A percentile compares a stretch with the other conserved stretches of the same genome.
These are phyloP conservation scores for Dipus sagitta DNA, from an alignment of 2,797 vertebrate genomes.

Conservation along the genomic window DNA sequence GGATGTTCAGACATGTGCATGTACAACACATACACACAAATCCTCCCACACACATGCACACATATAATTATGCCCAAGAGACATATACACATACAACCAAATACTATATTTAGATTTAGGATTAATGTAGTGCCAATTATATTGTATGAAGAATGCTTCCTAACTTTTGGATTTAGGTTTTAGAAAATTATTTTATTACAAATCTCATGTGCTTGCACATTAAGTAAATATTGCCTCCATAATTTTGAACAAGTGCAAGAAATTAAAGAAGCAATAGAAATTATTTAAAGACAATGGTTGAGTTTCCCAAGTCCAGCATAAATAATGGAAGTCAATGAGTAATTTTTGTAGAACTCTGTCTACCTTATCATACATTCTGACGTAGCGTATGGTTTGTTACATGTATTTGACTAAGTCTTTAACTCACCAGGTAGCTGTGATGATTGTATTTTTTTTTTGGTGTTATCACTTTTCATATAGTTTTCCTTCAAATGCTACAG, in stretches of 20 bases:
- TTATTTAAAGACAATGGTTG: neutral
- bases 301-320: neutral
- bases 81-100: too few relatives aligned
- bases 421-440: neutral
- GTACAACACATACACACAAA: too few relatives aligned
- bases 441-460: neutral
- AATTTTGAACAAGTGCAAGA: neutral
- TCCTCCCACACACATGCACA: too few relatives aligned
- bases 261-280: neutral
- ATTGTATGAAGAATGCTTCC: neutral
- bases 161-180: constrained; percentile 37
- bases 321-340: neutral
- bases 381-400: neutral
- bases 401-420: neutral
- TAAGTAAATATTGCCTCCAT: constrained; percentile 5
- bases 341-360: neutral
- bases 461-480: neutral
- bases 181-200: neutral
- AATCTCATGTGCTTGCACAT: neutral
- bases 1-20: too few relatives aligned
- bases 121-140: constrained; percentile 12
- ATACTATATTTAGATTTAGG: neutral
- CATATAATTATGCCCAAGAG: neutral
- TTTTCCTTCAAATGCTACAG: constrained; percentile 51
- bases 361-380: constrained; percentile 30